Base-by-base conservation (phyloP, 2,797 vertebrate genomes). In the Limosa lapponica region DNA sequence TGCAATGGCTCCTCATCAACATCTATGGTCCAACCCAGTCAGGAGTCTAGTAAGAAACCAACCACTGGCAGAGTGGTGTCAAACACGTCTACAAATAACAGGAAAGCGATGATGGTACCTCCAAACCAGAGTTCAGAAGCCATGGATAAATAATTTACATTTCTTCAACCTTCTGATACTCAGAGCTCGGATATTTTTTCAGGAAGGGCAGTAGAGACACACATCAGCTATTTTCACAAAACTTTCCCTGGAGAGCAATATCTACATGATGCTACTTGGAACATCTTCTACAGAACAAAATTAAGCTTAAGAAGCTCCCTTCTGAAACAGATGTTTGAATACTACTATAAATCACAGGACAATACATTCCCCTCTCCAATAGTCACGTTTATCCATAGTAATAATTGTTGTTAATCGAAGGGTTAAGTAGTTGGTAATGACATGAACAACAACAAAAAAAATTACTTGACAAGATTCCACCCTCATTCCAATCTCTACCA, bases 401-500 rank as follows among this genome's bases (percentile, higher is more conserved):
- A 75, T 65, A 95, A 74, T 15, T 74, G 48, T 23, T 62, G 84
- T 59, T 87, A 95, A 95, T 61, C 71, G 87, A 95, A 87, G 92
- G 79, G 96, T 95, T 96, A 95, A 97, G 77, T 55, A 92, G 66
- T 54, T 83, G 52, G 59, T 80, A 96, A 59, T 44, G 72, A 92
- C 87, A 86, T 4, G 75, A 95, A 90, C 83, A 93, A 83, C 41
- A 93, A 57, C 91, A 93, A 92, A 88, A 95, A 48, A 92, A 90
- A 80, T n/a, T 61, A 78, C 83, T 87, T 91, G 75, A 96, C 73
- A 82, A 89, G 95, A 97, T 91, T 82, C 92, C 88, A 89, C 87
- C 90, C 70, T 94, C 85, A 88, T 90, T 94, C 89, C 61, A 93
- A 67, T 83, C 80, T 93, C 93, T 74, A 96, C 73, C 78, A 95